Percentiles rank a stretch among this genome's conserved stretches.
phyloP scores from a whole-genome alignment of 2,888 invertebrate genomes.

The Pristionchus japonicus region DNA sequence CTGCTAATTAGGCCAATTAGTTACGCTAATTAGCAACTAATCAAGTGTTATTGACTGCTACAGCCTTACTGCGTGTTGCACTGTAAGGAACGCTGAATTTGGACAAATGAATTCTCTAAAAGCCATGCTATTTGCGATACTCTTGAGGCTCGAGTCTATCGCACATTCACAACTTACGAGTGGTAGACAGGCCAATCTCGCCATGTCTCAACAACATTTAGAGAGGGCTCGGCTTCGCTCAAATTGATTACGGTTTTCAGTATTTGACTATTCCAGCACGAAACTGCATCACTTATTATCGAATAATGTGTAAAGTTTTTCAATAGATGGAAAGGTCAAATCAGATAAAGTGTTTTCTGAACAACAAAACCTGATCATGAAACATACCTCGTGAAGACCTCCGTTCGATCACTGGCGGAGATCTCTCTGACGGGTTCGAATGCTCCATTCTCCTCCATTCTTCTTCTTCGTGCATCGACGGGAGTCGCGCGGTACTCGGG shows the following conservation, averaged over 20 bases:
- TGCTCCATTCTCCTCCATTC: conserved; percentile 41
- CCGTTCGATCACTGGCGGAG: conserved; percentile 45
- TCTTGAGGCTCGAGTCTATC: neutral
- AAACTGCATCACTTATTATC: no score
- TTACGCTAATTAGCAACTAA: neutral
- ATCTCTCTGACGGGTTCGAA: conserved; percentile 47
- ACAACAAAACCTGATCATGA: no score
- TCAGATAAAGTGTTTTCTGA: no score
- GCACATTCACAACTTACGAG: conserved; percentile 14
- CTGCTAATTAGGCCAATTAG: neutral
- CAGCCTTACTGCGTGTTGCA: neutral
- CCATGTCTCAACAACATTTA: conserved; percentile 34
- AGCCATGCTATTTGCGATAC: neutral
- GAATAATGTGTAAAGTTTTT: no score
- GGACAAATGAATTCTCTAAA: neutral
- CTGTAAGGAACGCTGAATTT: neutral
- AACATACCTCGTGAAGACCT: conserved; percentile 26
- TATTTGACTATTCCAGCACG: neutral
- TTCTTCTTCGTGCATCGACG: neutral
- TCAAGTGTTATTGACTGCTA: neutral
- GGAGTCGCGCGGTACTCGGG: conserved; percentile 42
- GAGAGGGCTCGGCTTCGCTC: neutral
- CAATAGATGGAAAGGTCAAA: no score
- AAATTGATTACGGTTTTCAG: neutral
- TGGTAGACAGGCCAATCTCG: conserved; percentile 34